A percentile compares a stretch with the other conserved stretches of the same genome.
phyloP scores from a whole-genome alignment of 2,797 vertebrate species.

The Prionace glauca region DNA sequence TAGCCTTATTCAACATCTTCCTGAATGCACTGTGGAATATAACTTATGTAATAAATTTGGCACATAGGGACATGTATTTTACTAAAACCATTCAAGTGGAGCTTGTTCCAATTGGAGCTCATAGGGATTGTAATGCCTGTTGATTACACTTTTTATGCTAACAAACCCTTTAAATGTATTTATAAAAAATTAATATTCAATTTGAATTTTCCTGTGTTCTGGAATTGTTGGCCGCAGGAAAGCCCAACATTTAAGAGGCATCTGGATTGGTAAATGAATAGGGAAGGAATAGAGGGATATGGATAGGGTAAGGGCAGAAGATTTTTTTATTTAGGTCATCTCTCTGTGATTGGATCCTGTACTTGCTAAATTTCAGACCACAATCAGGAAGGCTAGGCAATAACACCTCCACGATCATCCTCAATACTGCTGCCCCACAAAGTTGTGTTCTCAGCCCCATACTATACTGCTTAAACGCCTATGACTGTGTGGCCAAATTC shows the following conservation, averaged over 20 bases:
- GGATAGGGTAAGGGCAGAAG: too few relatives aligned
- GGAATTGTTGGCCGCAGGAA: neutral
- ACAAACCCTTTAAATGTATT: neutral
- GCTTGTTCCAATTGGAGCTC: neutral
- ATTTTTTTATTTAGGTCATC: too few relatives aligned
- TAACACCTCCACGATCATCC: too few relatives aligned
- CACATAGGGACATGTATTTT: neutral
- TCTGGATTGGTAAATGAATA: too few relatives aligned
- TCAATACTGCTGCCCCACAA: too few relatives aligned
- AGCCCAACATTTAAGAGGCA: neutral
- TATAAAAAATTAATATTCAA: neutral
- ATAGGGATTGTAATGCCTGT: neutral
- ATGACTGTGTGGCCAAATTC: too few relatives aligned
- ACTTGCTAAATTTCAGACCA: too few relatives aligned
- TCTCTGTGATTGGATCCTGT: too few relatives aligned
- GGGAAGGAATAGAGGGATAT: too few relatives aligned
- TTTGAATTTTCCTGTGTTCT: neutral
- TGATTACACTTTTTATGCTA: neutral
- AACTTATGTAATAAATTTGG: neutral
- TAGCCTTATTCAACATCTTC: neutral
- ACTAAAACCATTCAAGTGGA: neutral
- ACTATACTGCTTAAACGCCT: too few relatives aligned
- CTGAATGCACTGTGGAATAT: neutral
- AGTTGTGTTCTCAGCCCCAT: too few relatives aligned
- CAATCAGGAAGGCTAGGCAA: too few relatives aligned